Evolutionary conservation across 2,113 vertebrate genomes (phyloP).

Genomic region (Chamaea fasciata): DNA sequence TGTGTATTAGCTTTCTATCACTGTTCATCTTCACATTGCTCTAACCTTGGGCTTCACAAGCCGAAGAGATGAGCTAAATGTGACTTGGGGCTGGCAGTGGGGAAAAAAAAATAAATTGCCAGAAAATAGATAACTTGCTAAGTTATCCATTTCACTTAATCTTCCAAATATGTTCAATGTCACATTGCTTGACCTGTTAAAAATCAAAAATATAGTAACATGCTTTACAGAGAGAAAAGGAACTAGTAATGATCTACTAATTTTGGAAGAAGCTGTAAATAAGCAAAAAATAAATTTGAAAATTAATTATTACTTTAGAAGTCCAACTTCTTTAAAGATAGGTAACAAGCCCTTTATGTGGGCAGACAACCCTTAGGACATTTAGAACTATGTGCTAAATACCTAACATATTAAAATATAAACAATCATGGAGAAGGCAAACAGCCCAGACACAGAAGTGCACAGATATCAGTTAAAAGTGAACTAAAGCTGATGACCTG

Average conservation of each 20-base stretch:
- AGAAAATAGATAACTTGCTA: not conserved
- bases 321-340: not conserved
- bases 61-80: not conserved
- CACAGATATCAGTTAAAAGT: not conserved
- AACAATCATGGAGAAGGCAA: not conserved
- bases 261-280: not conserved
- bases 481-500: not conserved
- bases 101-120: not conserved
- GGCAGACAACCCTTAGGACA: not conserved
- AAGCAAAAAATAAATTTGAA: not conserved
- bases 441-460: not conserved
- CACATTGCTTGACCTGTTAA: not conserved
- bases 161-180: not conserved
- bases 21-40: not conserved
- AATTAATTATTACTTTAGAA: not conserved
- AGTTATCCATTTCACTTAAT: not conserved
- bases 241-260: not conserved
- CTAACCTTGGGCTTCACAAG: slow-evolving; percentile 6
- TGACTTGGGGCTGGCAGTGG: not conserved
- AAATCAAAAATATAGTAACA: not conserved
- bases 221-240: not conserved
- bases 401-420: not conserved
- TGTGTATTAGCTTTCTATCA: not conserved
- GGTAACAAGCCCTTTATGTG: not conserved
- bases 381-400: not conserved